Evolutionary conservation across 2,797 vertebrate genomes (phyloP), one percentile per base, ranked within the genome.

Genomic region (Falco biarmicus): DNA sequence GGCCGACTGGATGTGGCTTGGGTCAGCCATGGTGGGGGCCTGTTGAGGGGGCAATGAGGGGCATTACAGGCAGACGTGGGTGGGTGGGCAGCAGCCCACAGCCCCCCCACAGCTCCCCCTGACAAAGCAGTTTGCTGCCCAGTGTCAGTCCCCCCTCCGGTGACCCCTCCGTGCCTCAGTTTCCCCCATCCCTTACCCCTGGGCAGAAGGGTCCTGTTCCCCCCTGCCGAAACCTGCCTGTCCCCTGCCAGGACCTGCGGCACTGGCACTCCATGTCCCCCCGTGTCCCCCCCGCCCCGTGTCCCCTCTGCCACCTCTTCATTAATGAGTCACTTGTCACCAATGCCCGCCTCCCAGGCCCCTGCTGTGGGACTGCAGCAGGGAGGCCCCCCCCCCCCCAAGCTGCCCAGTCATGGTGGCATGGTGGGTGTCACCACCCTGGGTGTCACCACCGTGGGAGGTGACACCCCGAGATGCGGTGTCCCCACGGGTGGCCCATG

Each of bases 1-100:
- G 0, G 98, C 98, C 5, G 98, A 98, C 21, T 98, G 98, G 88
- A 98, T 98, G 90, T 97, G 94, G 92, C 97, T 96, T 2, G 90
- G 95, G 93, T 98, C 98, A 1, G 98, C 98, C 98, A 98, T 98
- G 82, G 95, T 7, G 63, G 34, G 54, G 14, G 20, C 57, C 60
- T 73, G 65, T 3, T 0, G 0, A 6, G 53, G 51, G 15, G 9
- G 6, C 43, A 50, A 11, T 0, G 1, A 39, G 48, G 4, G 13
- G 9, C 2, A 5, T 53, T 6, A 45, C 11, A 41, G 41, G 12
- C 41, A 41, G 41, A 41, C 41, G 13, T 0, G 8, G 65, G 63
- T 22, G 39, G 45, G 31, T 37, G 37, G 37, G 37, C 7, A 17
- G 3, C 16, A 25, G 22, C 29, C 14, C 22, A 4, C 6, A 19